Evolutionary conservation across 1,140 invertebrate species (phyloP).

Genomic region (Achatina immaculata): DNA sequence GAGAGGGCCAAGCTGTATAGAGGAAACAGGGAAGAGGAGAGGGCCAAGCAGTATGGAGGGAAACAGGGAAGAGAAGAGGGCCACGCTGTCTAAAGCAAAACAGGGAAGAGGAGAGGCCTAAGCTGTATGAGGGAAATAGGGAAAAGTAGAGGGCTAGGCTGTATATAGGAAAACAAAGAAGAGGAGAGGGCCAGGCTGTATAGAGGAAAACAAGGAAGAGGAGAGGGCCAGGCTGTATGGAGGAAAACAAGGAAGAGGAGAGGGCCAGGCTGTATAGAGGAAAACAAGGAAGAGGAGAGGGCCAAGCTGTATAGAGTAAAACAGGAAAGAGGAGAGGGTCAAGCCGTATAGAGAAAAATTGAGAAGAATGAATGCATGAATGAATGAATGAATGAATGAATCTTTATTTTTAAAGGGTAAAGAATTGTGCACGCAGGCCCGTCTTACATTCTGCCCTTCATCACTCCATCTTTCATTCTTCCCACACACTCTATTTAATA

Average conservation of each 20-base stretch:
- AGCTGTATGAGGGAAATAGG: constrained; percentile 34
- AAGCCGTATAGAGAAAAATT: too few relatives aligned
- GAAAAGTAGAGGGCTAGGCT: not conserved
- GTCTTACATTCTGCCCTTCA: too few relatives aligned
- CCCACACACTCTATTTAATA: too few relatives aligned
- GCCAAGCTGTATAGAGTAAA: not conserved
- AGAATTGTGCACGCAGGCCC: too few relatives aligned
- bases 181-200: not conserved
- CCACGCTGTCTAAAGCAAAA: not conserved
- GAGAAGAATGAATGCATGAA: too few relatives aligned
- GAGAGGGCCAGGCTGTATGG: not conserved
- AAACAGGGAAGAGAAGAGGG: not conserved
- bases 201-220: not conserved
- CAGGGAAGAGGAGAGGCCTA: constrained; percentile 9
- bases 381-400: too few relatives aligned
- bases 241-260: not conserved
- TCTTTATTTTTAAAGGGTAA: too few relatives aligned
- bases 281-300: not conserved
- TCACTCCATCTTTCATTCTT: too few relatives aligned
- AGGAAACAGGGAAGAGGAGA: not conserved
- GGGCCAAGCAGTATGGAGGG: not conserved
- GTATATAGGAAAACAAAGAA: not conserved
- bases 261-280: not conserved
- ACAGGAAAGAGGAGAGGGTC: not conserved
- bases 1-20: not conserved